phyloP scores from a whole-genome alignment of 2,888 invertebrate genomes.

The Dryocosmus kuriphilus region DNA sequence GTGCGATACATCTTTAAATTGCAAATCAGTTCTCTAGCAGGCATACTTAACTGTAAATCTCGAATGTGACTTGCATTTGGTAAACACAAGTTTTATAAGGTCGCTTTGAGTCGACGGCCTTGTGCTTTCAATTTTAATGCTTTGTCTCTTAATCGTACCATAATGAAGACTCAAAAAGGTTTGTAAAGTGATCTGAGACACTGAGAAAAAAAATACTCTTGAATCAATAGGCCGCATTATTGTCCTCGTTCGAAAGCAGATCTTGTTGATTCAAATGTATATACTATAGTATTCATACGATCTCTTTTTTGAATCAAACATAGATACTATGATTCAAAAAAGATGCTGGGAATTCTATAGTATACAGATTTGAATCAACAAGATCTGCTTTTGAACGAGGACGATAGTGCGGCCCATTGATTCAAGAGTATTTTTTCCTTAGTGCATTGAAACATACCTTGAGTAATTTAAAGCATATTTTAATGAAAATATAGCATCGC shows the following conservation, averaged over 20 bases:
- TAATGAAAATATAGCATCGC: not conserved
- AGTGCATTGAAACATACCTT: not conserved
- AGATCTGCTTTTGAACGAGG: too few species aligned
- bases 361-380: too few species aligned
- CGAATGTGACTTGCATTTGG: constrained; percentile 59
- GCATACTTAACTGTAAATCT: constrained; percentile 62
- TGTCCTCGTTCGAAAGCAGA: too few species aligned
- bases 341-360: too few species aligned
- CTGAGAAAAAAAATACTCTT: too few species aligned
- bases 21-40: constrained; percentile 30
- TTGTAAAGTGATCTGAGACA: not conserved
- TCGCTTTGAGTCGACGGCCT: constrained; percentile 41
- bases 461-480: not conserved
- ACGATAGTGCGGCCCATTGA: too few species aligned
- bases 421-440: too few species aligned
- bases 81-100: constrained; percentile 44
- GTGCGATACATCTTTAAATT: constrained; percentile 33
- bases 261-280: too few species aligned
- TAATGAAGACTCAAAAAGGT: not conserved
- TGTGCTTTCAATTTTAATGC: constrained; percentile 41
- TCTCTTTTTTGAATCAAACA: too few species aligned
- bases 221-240: too few species aligned
- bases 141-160: constrained; percentile 2
- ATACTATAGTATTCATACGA: too few species aligned
- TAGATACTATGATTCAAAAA: too few species aligned